Evolutionary conservation across 2,113 vertebrate species (phyloP).

Genomic region (Odobenus rosmarus): DNA sequence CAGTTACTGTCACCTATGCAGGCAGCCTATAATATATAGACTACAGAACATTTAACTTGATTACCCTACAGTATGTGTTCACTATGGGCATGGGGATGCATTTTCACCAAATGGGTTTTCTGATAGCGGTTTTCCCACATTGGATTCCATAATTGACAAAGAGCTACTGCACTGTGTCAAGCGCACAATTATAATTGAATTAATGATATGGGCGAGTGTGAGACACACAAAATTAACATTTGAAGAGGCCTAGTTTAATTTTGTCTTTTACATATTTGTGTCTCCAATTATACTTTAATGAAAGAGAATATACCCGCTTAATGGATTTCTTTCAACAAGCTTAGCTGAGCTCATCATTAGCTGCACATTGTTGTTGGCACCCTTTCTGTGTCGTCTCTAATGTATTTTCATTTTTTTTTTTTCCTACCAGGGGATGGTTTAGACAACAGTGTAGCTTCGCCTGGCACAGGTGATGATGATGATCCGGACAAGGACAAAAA

Average conservation of each 20-base stretch:
- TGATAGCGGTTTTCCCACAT: slow-evolving; percentile 84
- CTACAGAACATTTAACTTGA: slow-evolving; percentile 90
- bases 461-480: slow-evolving; percentile 98
- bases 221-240: slow-evolving; percentile 88
- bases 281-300: slow-evolving; percentile 83
- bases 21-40: slow-evolving; percentile 87
- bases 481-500: slow-evolving; percentile 99
- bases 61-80: slow-evolving; percentile 85
- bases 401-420: slow-evolving; percentile 82
- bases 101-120: slow-evolving; percentile 85
- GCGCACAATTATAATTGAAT: slow-evolving; percentile 93
- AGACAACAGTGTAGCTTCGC: slow-evolving; percentile 99
- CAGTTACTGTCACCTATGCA: slow-evolving; percentile 90
- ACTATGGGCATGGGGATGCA: slow-evolving; percentile 81
- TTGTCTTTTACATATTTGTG: slow-evolving; percentile 88
- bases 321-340: slow-evolving; percentile 79
- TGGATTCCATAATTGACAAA: slow-evolving; percentile 88
- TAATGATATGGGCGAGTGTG: slow-evolving; percentile 90
- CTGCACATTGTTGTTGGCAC: slow-evolving; percentile 60
- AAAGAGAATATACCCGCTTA: slow-evolving; percentile 82
- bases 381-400: slow-evolving; percentile 70
- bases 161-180: slow-evolving; percentile 91
- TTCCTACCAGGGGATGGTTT: slow-evolving; percentile 95
- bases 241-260: slow-evolving; percentile 87
- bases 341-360: slow-evolving; percentile 70